Base-by-base conservation (phyloP, 2,888 invertebrate species). In the Drosophila multiciliata region DNA sequence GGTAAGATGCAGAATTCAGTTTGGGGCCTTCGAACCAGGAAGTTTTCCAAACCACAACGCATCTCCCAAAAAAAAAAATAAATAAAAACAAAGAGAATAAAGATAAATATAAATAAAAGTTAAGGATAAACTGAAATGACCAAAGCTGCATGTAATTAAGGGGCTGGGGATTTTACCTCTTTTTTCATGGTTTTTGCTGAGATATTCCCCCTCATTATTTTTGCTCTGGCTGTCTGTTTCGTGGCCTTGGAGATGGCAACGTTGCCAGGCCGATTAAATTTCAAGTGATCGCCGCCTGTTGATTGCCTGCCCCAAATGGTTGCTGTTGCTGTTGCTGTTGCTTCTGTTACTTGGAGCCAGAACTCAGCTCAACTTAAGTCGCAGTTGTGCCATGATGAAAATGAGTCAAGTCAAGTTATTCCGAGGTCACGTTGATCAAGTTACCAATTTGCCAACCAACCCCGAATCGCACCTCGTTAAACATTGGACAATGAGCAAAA, bases 401-500 rank as follows among this genome's bases (percentile, higher is more conserved):
- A 70, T 80, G 83, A 83, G 69, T 67, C 60, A 69, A 69, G 68
- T 88, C 77, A 75, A 87, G 81, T 78, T 80, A 73, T 75, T 66
- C 33, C 87, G 88, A 90, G 87, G 87, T 86, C 90, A 83, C 71
- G 76, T 75, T 79, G 81, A 83, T 87, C 88, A 86, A 83, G 86
- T 90, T 89, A 88, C 86, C 55, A 38, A 26, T 7, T 35, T 20
- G 3, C 33, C 35, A 53, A 53, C 36, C 71, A 65, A 59, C 48
- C 58, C 59, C 52, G 55, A 53, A 55, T 49, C 66, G 61, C 66
- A 68, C 61, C 66, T 74, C 78, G 67, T 81, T 79, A 69, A 54
- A 29, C 36, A 45, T 15, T 45, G 45, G 4, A 8, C 45, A 45
- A 40, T 15, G 23, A 12, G 55, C 20, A 57, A 40, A 20, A 40